phyloP scores from a whole-genome alignment of 2,888 invertebrate species.

The Margaritifera margaritifera region DNA sequence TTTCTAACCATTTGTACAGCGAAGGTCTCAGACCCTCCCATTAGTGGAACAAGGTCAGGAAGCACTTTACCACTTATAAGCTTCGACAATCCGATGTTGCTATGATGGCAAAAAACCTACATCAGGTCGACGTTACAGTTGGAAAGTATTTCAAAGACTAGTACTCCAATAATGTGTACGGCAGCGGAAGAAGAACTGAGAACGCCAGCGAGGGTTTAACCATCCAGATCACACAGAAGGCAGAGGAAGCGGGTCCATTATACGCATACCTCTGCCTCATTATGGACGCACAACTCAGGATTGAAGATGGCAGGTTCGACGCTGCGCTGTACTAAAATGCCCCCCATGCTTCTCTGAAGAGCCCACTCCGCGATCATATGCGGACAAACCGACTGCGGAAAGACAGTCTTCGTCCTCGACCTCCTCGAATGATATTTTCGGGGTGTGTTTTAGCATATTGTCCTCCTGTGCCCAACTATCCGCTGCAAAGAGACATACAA shows the following conservation, averaged over 20 bases:
- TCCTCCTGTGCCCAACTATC: constrained; percentile 15
- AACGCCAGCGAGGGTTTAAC: constrained; percentile 12
- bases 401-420: constrained; percentile 20
- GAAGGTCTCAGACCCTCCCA: constrained; percentile 17
- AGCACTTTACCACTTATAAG: background rate
- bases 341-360: too few relatives aligned
- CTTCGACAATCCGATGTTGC: background rate
- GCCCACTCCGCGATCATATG: constrained; percentile 20
- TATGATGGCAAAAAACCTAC: background rate
- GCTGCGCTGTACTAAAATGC: too few relatives aligned
- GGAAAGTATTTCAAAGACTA: background rate
- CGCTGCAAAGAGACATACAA: constrained; percentile 13
- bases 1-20: constrained; percentile 14
- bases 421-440: constrained; percentile 14
- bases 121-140: background rate
- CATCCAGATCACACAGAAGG: constrained; percentile 17
- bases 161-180: background rate
- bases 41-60: constrained; percentile 9
- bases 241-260: constrained; percentile 7
- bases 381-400: constrained; percentile 20
- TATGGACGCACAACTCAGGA: constrained; percentile 16
- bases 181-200: background rate
- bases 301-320: too few relatives aligned
- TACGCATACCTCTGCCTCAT: constrained; percentile 14
- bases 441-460: constrained; percentile 15